Evolutionary conservation across 2,113 vertebrate species (phyloP), one percentile per base, ranked within the genome.

Genomic region (Podarcis cretensis): DNA sequence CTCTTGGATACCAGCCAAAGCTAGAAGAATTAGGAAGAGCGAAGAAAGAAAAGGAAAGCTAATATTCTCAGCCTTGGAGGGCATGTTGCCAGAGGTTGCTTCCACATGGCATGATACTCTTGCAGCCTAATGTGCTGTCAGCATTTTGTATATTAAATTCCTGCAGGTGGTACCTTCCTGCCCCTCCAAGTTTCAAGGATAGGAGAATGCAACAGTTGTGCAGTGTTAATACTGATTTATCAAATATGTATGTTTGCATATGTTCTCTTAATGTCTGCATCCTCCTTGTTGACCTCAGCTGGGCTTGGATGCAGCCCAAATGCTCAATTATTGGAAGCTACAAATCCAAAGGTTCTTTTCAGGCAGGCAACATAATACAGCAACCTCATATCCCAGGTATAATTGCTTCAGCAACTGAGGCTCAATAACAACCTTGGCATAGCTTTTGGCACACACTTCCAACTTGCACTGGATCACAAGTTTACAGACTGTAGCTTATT

Each of bases 401-500:
- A 83, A 12, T 69, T 92, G 85, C 89, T 0, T 0, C 0, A n/a
- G n/a, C 57, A 83, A 63, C 71, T 66, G 91, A 78, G 87, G 71
- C 65, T 37, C 59, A 63, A 10, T 77, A 87, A 82, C 81, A 66
- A 1, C 54, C 71, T 85, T 91, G 79, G 92, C 82, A 6, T 10
- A 25, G 0, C 0, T 0, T 87, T 82, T 90, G 93, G 89, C 90
- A 91, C 23, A 68, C 2, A 0, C 0, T 25, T 71, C 81, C 0
- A 0, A 37, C 86, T 84, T 20, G 0, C 80, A 0, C 91, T 88
- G 93, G 84, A 83, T 90, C 89, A 87, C 89, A 94, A 89, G 90
- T 2, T 54, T 84, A 90, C 66, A 1, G 57, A 23, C 13, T 75
- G 40, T 35, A 71, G 20, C 0, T 59, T 85, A 32, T 77, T 10